Conservation (phyloP, 2,888 invertebrate species). For the Eueremaeus valkanovi region DNA sequence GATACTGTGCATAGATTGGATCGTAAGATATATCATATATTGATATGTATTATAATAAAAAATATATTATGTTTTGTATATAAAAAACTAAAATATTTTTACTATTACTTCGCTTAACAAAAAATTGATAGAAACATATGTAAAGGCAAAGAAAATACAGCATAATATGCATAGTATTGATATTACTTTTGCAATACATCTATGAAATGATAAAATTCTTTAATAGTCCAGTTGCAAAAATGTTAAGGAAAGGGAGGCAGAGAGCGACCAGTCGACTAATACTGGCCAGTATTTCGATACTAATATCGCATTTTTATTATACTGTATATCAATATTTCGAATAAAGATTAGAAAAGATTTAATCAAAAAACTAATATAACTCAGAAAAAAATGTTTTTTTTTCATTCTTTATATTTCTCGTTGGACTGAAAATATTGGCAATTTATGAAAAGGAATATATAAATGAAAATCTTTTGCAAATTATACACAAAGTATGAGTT, state of each 20-base stretch:
- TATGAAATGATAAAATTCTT: neutral
- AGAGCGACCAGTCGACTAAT: neutral
- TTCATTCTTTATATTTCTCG: no score
- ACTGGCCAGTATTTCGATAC: neutral
- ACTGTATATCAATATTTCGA: neutral
- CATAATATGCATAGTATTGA: neutral
- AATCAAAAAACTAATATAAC: neutral
- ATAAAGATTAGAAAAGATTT: conserved; percentile 10
- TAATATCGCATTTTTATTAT: no score
- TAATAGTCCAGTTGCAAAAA: no score
- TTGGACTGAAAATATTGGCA: no score
- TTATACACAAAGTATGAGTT: no score
- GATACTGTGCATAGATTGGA: neutral
- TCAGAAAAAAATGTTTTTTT: neutral
- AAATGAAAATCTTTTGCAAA: no score
- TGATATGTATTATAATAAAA: neutral
- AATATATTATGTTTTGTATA: conserved; percentile 3
- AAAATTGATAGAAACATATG: neutral
- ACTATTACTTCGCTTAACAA: neutral
- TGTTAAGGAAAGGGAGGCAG: no score
- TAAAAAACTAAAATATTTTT: neutral
- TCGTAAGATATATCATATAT: neutral
- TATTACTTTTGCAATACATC: neutral
- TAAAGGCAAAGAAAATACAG: neutral
- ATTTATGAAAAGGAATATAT: no score